Evolutionary conservation across 35 echinoderm and acorn worm species (phyloP).

Genomic region (Antedon bifida): DNA sequence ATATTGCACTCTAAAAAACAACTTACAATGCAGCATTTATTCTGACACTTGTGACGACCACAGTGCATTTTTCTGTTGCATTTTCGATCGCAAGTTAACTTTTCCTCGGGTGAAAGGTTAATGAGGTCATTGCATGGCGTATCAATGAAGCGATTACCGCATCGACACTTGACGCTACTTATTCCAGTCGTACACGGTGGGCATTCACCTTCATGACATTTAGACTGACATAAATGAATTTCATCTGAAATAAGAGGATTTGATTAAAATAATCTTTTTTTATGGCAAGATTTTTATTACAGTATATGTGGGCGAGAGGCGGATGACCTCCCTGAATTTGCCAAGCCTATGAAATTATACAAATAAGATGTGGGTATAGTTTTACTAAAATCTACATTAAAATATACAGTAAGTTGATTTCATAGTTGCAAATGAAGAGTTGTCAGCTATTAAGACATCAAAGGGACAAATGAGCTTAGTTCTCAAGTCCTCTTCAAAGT

Average conservation of each 20-base stretch:
- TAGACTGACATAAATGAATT: constrained; percentile 45
- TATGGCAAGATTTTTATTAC: too few species aligned
- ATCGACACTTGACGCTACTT: constrained; percentile 57
- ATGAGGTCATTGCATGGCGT: constrained; percentile 31
- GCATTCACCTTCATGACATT: constrained; percentile 68
- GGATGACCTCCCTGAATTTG: too few species aligned
- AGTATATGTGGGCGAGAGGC: too few species aligned
- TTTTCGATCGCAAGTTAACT: constrained; percentile 55
- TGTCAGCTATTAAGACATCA: too few species aligned
- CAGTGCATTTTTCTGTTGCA: constrained; percentile 79
- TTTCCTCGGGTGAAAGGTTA: background rate
- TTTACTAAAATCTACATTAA: too few species aligned
- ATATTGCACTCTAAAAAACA: too few species aligned
- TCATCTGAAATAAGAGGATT: constrained; percentile 24
- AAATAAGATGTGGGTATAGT: too few species aligned
- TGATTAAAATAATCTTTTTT: background rate
- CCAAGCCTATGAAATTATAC: too few species aligned
- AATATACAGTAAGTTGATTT: too few species aligned
- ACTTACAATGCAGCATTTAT: constrained; percentile 82
- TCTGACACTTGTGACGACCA: constrained; percentile 73
- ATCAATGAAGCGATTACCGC: constrained; percentile 75
- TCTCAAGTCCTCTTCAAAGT: too few species aligned
- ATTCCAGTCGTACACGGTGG: constrained; percentile 31
- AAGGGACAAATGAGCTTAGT: too few species aligned
- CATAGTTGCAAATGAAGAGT: too few species aligned